Percentiles rank a stretch among this genome's conserved stretches.
Conservation (phyloP, 2,888 invertebrate species). For the Acleris emargana region DNA sequence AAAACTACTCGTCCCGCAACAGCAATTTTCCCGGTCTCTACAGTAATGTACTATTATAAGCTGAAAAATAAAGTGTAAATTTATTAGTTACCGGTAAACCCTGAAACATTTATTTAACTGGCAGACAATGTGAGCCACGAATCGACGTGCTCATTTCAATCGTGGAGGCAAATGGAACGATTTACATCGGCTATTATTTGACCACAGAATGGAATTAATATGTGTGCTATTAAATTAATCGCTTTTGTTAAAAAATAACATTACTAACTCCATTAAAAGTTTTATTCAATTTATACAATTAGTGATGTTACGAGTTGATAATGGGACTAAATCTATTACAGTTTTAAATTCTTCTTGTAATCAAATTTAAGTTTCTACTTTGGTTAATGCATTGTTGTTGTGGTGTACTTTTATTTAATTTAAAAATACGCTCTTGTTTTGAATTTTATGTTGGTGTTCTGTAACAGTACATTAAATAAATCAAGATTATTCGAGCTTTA, state of each 20-base stretch:
- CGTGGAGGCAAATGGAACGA: slow-evolving; percentile 19
- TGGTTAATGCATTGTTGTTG: too few relatives aligned
- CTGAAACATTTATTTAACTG: slow-evolving; percentile 11
- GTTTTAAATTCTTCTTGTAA: too few relatives aligned
- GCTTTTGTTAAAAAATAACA: slow-evolving; percentile 4
- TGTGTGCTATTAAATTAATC: slow-evolving; percentile 5
- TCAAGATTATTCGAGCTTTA: too few relatives aligned
- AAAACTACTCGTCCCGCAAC: too few relatives aligned
- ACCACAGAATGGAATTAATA: slow-evolving; percentile 27
- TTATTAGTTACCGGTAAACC: neutral
- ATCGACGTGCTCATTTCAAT: slow-evolving; percentile 33
- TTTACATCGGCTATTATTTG: slow-evolving; percentile 33
- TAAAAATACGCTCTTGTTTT: too few relatives aligned
- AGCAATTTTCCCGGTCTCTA: too few relatives aligned
- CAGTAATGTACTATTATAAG: too few relatives aligned
- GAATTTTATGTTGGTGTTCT: too few relatives aligned
- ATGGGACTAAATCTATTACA: neutral
- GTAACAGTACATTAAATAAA: too few relatives aligned
- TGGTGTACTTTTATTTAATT: too few relatives aligned
- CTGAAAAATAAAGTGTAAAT: neutral
- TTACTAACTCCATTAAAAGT: neutral
- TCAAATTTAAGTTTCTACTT: too few relatives aligned
- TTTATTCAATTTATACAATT: neutral
- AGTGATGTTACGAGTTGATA: neutral
- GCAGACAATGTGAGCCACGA: slow-evolving; percentile 22